Conservation (phyloP, 2,113 vertebrate species). For the Greenwoodochromis staneri region DNA sequence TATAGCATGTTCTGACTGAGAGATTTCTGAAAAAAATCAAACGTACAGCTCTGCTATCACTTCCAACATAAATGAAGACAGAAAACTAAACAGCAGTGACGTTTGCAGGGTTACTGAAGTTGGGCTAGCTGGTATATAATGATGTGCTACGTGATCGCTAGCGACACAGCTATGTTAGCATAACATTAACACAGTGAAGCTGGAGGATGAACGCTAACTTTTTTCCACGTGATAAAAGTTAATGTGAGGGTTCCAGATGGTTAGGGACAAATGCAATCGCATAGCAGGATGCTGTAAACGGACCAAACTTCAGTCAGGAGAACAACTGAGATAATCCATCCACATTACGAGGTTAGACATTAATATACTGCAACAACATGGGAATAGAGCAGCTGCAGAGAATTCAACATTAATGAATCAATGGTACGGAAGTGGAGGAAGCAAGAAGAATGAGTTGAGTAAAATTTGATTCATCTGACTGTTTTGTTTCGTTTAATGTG, state of each 20-base stretch:
- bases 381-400: accelerated
- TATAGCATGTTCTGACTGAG: too few species aligned
- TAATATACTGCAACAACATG: accelerated
- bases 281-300: too few species aligned
- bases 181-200: too few species aligned
- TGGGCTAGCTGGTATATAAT: too few species aligned
- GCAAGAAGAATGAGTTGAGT: accelerated
- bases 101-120: too few species aligned
- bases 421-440: accelerated
- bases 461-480: neutral
- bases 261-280: accelerated
- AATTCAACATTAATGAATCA: accelerated
- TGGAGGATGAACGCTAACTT: too few species aligned
- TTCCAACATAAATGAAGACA: too few species aligned
- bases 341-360: accelerated
- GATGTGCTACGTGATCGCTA: too few species aligned
- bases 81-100: too few species aligned
- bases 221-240: accelerated
- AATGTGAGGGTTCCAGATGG: accelerated
- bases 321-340: too few species aligned
- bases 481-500: accelerated
- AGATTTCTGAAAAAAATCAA: too few species aligned
- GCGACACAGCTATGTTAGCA: accelerated
- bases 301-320: accelerated
- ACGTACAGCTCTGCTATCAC: too few species aligned